Conservation (phyloP, 2,888 invertebrate genomes). For the Parnassius glacialis region DNA sequence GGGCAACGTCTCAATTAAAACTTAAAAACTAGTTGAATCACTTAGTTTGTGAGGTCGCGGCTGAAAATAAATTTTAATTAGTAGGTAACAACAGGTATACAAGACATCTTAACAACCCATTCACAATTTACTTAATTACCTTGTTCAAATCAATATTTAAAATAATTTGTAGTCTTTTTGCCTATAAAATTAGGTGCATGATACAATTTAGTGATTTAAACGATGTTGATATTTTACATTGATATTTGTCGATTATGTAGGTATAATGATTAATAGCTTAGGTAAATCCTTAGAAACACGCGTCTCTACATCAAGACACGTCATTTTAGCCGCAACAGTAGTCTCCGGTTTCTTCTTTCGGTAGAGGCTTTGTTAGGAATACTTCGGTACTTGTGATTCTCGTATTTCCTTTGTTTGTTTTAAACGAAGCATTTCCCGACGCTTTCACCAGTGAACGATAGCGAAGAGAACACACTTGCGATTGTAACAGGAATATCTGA, state of each 20-base stretch:
- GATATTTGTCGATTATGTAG: too few relatives aligned
- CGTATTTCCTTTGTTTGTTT: conserved; percentile 13
- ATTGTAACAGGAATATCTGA: neutral
- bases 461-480: neutral
- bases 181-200: too few relatives aligned
- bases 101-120: neutral
- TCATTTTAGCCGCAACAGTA: neutral
- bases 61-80: neutral
- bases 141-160: too few relatives aligned
- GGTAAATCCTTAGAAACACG: neutral
- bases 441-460: conserved; percentile 2
- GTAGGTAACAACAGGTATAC: neutral
- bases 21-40: neutral
- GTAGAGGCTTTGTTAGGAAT: conserved; percentile 2
- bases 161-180: too few relatives aligned
- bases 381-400: neutral
- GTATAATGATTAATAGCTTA: neutral
- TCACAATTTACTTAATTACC: too few relatives aligned
- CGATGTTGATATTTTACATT: too few relatives aligned
- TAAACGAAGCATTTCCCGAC: conserved; percentile 5
- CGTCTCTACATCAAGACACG: neutral
- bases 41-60: neutral
- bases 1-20: neutral
- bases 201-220: too few relatives aligned
- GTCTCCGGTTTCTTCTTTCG: neutral